Evolutionary conservation across 2,113 vertebrate species (phyloP).

Genomic region (Sarotherodon lohbergeri): DNA sequence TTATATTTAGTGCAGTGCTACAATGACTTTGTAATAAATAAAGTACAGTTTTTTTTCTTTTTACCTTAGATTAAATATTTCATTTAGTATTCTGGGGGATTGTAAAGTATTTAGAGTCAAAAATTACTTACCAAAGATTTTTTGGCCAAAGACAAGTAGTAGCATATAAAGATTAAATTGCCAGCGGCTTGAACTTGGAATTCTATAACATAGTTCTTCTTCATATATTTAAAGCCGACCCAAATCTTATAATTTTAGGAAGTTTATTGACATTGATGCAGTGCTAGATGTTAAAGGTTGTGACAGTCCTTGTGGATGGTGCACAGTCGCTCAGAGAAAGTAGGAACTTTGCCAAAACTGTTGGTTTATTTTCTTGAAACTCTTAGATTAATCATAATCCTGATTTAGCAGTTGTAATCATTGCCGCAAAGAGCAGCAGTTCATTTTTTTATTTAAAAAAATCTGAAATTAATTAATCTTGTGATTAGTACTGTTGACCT

Average conservation of each 20-base stretch:
- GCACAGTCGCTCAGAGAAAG: background rate
- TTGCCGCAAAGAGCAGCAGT: background rate
- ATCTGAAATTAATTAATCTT: background rate
- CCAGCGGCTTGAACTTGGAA: background rate
- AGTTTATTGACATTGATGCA: background rate
- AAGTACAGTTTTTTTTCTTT: background rate
- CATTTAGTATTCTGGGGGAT: background rate
- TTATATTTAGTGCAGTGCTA: background rate
- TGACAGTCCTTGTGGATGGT: background rate
- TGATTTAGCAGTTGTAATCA: background rate
- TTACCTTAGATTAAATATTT: background rate
- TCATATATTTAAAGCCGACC: background rate
- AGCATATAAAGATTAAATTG: background rate
- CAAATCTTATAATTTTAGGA: background rate
- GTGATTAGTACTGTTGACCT: background rate
- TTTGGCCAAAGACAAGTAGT: background rate
- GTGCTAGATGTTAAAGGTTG: background rate
- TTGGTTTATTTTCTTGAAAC: background rate
- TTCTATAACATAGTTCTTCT: background rate
- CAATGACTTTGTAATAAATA: background rate
- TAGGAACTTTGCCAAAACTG: background rate
- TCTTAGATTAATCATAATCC: background rate
- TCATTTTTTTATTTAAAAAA: background rate
- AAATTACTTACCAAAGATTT: background rate
- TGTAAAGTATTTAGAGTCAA: background rate